Evolutionary conservation across 2,888 invertebrate species (phyloP).

Genomic region (Agrotis puta): DNA sequence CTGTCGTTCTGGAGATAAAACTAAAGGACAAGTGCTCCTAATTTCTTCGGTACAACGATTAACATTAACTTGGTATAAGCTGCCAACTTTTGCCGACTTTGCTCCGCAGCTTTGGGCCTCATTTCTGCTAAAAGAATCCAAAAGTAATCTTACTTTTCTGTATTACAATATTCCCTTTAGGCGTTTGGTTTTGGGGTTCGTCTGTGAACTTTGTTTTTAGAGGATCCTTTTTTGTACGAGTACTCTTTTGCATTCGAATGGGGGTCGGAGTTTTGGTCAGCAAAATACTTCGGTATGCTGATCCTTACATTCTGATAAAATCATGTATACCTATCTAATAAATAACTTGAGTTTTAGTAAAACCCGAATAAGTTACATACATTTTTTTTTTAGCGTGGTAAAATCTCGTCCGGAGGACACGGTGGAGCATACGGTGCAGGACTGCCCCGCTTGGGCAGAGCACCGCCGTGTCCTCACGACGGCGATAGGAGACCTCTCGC

Average conservation of each 20-base stretch:
- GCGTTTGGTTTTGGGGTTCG: constrained; percentile 16
- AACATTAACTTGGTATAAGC: constrained; percentile 51
- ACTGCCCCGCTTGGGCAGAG: no score
- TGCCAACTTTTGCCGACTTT: constrained; percentile 48
- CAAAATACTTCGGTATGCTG: no score
- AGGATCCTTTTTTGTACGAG: constrained; percentile 5
- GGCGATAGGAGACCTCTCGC: no score
- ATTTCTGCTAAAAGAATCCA: constrained; percentile 50
- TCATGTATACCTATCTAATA: no score
- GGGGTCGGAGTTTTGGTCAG: background rate
- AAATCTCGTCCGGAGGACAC: no score
- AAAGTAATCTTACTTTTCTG: constrained; percentile 60
- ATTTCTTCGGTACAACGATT: constrained; percentile 50
- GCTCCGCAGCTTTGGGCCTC: constrained; percentile 28
- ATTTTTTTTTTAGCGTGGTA: no score
- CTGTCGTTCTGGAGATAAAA: constrained; percentile 49
- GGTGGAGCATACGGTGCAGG: no score
- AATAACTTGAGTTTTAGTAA: no score
- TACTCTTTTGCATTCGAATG: constrained; percentile 35
- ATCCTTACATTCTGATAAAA: no score
- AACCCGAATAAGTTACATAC: no score
- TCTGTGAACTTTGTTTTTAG: constrained; percentile 38
- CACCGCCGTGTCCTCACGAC: no score
- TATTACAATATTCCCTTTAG: constrained; percentile 47
- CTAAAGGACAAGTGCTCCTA: constrained; percentile 40